A percentile compares a stretch with the other conserved stretches of the same genome.
These are phyloP conservation scores for Tenualosa ilisha DNA, from an alignment of 2,797 vertebrate genomes.

Conservation along the genomic window DNA sequence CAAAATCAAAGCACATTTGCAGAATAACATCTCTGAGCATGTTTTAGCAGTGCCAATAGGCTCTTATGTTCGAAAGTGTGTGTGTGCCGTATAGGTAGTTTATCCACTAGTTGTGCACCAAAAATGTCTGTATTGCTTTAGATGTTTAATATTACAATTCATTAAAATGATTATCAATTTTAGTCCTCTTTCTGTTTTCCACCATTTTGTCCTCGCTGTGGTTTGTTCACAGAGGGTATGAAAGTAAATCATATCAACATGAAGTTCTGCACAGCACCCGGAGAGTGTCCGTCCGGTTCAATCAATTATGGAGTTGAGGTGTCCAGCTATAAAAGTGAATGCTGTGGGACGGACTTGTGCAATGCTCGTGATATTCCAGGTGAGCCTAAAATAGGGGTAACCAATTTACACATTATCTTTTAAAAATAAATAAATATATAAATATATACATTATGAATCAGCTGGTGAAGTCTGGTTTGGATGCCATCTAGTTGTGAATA, in stretches of 20 bases:
- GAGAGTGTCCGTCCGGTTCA: background rate
- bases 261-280: background rate
- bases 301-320: background rate
- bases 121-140: too few species aligned
- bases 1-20: too few species aligned
- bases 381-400: background rate
- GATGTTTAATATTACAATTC: too few species aligned
- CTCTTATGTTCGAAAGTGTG: too few species aligned
- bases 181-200: background rate
- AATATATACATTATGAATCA: background rate
- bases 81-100: too few species aligned
- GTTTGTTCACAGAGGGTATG: background rate
- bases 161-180: too few species aligned
- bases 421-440: background rate
- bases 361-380: background rate
- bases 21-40: too few species aligned
- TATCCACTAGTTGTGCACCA: too few species aligned
- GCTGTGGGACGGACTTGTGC: background rate
- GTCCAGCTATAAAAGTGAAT: background rate
- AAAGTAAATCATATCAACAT: background rate
- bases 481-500: too few species aligned
- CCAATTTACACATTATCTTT: background rate
- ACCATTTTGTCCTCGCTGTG: background rate
- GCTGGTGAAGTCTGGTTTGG: background rate
- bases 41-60: too few species aligned